Conservation (phyloP, 2,113 vertebrate species). For the Nestor notabilis region DNA sequence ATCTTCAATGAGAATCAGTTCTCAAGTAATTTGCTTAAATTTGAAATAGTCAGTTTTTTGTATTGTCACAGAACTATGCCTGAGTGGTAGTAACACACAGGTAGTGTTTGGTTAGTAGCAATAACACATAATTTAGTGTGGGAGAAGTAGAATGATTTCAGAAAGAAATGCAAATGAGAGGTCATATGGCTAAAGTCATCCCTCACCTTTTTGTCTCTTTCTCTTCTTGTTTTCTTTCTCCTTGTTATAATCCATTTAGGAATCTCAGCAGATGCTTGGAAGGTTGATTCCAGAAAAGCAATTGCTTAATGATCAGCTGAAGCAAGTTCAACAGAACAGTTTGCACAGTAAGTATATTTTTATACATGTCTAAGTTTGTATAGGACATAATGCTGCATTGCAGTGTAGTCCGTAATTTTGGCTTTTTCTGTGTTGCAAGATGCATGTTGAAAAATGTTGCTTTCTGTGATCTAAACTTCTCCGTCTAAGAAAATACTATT, state of each 20-base stretch:
- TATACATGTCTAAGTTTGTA: neutral
- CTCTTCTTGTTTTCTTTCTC: neutral
- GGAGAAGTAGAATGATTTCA: neutral
- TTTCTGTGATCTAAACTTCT: neutral
- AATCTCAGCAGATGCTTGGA: slow-evolving; percentile 96
- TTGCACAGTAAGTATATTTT: slow-evolving; percentile 87
- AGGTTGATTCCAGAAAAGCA: slow-evolving; percentile 96
- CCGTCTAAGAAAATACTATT: neutral
- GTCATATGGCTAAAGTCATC: neutral
- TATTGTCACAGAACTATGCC: neutral
- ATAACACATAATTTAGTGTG: neutral
- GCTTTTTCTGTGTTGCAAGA: neutral
- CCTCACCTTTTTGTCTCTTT: neutral
- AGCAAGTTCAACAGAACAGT: slow-evolving; percentile 96
- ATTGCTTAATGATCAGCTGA: slow-evolving; percentile 92
- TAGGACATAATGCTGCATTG: neutral
- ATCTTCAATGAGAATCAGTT: neutral
- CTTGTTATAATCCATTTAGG: slow-evolving; percentile 67
- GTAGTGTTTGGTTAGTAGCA: neutral
- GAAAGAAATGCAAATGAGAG: neutral
- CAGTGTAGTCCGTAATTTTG: neutral
- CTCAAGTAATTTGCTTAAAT: neutral
- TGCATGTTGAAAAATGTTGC: neutral
- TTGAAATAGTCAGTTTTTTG: neutral
- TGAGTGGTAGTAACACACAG: neutral